These are phyloP conservation scores for Candoia aspera DNA, from an alignment of 2,113 vertebrate genomes.

Conservation along the genomic window DNA sequence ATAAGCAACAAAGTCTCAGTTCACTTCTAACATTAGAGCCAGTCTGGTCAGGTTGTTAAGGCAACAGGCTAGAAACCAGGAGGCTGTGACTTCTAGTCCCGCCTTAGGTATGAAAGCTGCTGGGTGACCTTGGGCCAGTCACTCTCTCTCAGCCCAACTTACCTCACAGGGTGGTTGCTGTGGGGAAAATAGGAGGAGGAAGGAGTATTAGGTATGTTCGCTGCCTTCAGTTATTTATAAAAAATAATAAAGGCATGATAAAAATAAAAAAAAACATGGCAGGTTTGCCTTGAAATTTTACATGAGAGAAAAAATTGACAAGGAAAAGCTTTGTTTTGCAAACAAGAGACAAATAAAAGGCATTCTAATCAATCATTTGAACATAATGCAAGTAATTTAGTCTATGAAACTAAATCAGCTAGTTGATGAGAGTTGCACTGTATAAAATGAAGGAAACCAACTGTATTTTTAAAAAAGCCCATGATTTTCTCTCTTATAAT, in stretches of 20 bases:
- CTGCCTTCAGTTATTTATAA: no score
- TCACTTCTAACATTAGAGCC: not conserved
- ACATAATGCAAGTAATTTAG: not conserved
- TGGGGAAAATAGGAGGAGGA: no score
- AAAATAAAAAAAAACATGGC: no score
- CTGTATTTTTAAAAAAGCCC: not conserved
- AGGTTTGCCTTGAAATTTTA: not conserved
- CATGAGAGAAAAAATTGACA: slow-evolving; percentile 29
- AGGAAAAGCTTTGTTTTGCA: not conserved
- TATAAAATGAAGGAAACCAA: not conserved
- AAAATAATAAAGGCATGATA: no score
- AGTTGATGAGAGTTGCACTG: not conserved
- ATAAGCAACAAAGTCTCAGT: not conserved
- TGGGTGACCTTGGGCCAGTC: no score
- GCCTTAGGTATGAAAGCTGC: no score
- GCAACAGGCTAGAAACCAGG: no score
- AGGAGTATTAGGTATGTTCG: no score
- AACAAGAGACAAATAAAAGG: not conserved
- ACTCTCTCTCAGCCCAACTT: no score
- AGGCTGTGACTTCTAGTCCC: no score
- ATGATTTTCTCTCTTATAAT: not conserved
- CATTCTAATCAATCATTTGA: not conserved
- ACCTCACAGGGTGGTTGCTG: no score
- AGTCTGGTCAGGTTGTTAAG: no score
- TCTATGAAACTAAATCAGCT: not conserved